Percentiles rank a stretch among this genome's conserved stretches.
phyloP scores from a whole-genome alignment of 2,888 invertebrate species.

The Anodontia alba region DNA sequence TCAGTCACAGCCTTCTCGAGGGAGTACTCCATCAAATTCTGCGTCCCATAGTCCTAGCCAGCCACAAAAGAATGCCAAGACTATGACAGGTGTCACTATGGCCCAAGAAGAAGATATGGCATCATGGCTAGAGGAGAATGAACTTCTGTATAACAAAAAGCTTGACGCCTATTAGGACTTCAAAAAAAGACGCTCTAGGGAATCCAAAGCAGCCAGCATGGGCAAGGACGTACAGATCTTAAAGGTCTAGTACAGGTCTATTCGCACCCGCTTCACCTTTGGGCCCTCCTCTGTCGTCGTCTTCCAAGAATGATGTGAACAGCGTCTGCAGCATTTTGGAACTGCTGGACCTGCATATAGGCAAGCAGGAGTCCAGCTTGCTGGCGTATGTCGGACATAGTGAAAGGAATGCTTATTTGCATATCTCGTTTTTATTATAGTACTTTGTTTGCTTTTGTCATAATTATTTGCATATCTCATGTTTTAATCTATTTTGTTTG shows the following conservation, averaged over 20 bases:
- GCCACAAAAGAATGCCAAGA: not conserved
- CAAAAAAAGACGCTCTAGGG: slow-evolving; percentile 41
- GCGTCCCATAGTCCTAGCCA: not conserved
- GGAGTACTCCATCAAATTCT: slow-evolving; percentile 7
- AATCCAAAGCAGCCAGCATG: slow-evolving; percentile 42
- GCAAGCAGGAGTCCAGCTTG: too few species aligned
- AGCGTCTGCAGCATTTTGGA: too few species aligned
- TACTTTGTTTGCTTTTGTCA: too few species aligned
- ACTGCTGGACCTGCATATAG: too few species aligned
- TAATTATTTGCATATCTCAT: too few species aligned
- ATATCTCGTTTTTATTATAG: too few species aligned
- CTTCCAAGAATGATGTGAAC: too few species aligned
- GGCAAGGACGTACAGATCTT: slow-evolving; percentile 39
- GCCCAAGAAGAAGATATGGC: not conserved
- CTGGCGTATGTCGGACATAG: too few species aligned
- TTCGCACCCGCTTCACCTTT: slow-evolving; percentile 38
- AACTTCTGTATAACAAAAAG: not conserved
- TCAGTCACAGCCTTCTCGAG: not conserved
- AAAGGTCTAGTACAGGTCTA: slow-evolving; percentile 45
- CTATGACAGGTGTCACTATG: not conserved
- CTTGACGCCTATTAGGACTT: slow-evolving; percentile 24
- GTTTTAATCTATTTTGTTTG: too few species aligned
- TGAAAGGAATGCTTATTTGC: too few species aligned
- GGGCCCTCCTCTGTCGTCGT: too few species aligned
- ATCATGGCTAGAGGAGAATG: not conserved